Base-by-base conservation (phyloP, 1,140 invertebrate species). In the Forficula auricularia region DNA sequence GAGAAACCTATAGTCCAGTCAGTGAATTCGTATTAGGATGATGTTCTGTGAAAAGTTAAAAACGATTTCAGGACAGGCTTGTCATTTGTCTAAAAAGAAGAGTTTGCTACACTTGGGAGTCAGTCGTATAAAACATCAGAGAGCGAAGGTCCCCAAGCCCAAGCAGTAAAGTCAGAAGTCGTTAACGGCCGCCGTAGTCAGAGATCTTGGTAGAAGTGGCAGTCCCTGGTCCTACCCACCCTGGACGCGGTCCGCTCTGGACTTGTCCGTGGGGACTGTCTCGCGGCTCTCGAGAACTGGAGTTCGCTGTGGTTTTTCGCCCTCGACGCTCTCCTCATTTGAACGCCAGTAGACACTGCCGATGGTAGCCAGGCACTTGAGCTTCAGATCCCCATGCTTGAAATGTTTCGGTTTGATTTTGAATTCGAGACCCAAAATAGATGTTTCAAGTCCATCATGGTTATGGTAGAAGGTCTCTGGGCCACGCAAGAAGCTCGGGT, bases 311-410 rank as follows among this genome's bases (percentile, higher is more conserved):
- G 73, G 70, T 38, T 68, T 62, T 12, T 76, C 75, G 32, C 79
- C 78, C 49, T 81, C 75, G 3, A 84, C 77, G 53, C 79, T 83
- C 53, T 83, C 80, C 56, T 87, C 83, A 51, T 84, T 83, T 54
- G 75, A 83, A 45, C 76, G 68, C 69, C 74, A 79, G 59, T 87
- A 86, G 1, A 86, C 70, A 2, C 79, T 79, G 2, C 78, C 80
- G 55, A 88, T 84, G 20, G 79, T 86, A 4, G 84, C 84, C 52
- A 84, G 69, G 64, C 85, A 89, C 68, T 88, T 86, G 34, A 88
- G 67, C 58, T 85, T 85, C 61, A 88, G 72, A 54, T 86, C 81
- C 49, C 82, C 81, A 40, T 73, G 71, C 46, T 72, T 73, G 57
- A 87, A 87, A 59, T 89, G 83, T 50, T 75, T 75, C 9, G 67